Base-by-base conservation (phyloP, 1,140 invertebrate genomes). In the Dendroctonus ponderosae region DNA sequence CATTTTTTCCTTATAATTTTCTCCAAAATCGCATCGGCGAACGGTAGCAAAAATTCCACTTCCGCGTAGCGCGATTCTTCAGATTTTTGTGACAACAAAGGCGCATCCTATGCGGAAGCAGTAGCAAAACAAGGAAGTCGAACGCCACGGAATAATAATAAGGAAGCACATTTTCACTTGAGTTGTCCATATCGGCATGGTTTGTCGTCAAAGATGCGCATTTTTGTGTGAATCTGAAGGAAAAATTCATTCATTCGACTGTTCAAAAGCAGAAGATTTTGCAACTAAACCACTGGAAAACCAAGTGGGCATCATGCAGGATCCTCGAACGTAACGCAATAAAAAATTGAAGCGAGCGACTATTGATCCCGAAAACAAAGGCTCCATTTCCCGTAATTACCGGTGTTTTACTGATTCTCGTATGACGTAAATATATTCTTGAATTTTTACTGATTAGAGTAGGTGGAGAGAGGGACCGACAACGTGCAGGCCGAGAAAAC, bases 381-480 rank as follows among this genome's bases (percentile, higher is more conserved):
- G 12, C 12, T 54, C 38, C 26, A 46, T 15, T 43, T 48, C 41
- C 43, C 42, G 39, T 14, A 65, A 57, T 52, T 43, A 44, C 49
- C 56, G 39, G 15, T 60, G 42, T 46, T 65, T 48, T 65, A 65
- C 53, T 37, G 52, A 65, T 60, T 41, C 61, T 9, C 60, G 12
- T 62, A 39, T 68, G 66, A 68, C 66, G 66, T 68, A 57, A 68
- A 62, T 14, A 41, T 67, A 51, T 62, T 67, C 51, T 62, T 67
- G 44, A 67, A 68, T 68, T 68, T 68, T 68, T 68, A 68, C 66
- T 60, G 51, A 68, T 62, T 62, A 66, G 48, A 52, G 56, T 54
- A 37, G 50, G 61, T 57, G 53, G 59, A n/a, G 57, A 57, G 66
- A 56, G 66, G 66, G 54, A 43, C 7, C 48, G 64, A 42, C n/a